These are phyloP conservation scores for Eupithecia subfuscata DNA, from an alignment of 2,888 invertebrate genomes.

Conservation along the genomic window DNA sequence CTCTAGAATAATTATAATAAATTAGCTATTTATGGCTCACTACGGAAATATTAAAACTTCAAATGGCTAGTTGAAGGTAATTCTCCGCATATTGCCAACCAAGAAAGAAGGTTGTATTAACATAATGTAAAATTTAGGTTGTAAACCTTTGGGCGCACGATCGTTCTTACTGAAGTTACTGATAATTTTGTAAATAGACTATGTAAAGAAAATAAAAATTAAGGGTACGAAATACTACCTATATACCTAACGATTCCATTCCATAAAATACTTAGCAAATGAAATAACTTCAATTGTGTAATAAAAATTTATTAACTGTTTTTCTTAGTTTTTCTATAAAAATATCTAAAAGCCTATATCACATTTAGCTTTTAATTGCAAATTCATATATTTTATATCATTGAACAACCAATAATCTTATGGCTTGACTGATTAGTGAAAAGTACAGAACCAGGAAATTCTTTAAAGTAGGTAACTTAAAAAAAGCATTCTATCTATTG, in stretches of 20 bases:
- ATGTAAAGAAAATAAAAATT: not conserved
- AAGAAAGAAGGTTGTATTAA: not conserved
- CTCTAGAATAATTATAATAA: not conserved
- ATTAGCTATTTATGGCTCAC: not conserved
- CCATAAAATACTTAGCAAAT: not conserved
- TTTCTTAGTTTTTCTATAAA: not conserved
- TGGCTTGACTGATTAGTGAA: not conserved
- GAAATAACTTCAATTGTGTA: not conserved
- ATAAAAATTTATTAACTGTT: slow-evolving; percentile 7
- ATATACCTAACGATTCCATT: not conserved
- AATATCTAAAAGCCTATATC: slow-evolving; percentile 30
- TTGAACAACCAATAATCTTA: no score
- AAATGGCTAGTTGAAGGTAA: not conserved
- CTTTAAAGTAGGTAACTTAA: not conserved
- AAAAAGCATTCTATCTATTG: not conserved
- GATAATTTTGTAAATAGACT: not conserved
- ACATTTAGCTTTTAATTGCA: slow-evolving; percentile 24
- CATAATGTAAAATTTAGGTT: not conserved
- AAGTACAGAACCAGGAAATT: not conserved
- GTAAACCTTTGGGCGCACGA: not conserved
- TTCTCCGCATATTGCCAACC: not conserved
- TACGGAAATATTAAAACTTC: not conserved
- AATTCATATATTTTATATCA: no score
- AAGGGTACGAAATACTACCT: not conserved
- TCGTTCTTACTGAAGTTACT: not conserved